These are phyloP conservation scores for Eupristina koningsbergeri DNA, from an alignment of 1,140 invertebrate species.

Conservation along the genomic window DNA sequence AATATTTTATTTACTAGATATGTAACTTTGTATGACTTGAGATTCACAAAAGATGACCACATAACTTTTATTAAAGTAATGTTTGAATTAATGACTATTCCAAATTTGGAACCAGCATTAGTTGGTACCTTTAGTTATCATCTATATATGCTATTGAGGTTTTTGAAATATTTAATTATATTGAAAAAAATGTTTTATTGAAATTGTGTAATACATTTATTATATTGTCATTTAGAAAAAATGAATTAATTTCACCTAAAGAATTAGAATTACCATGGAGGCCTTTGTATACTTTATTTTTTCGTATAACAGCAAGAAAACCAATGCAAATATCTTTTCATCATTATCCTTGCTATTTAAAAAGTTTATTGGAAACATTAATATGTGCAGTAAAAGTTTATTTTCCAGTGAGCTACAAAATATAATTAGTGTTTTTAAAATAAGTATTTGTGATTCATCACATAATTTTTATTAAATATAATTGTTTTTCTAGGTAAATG, in stretches of 20 bases:
- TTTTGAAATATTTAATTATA: background rate
- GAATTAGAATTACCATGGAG: conserved; percentile 90
- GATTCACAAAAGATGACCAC: conserved; percentile 93
- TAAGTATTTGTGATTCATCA: background rate
- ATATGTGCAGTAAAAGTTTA: conserved; percentile 64
- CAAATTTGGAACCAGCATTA: conserved; percentile 83
- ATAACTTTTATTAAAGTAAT: conserved; percentile 88
- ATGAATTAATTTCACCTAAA: conserved; percentile 81
- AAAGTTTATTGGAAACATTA: conserved; percentile 59
- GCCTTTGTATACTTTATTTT: conserved; percentile 84
- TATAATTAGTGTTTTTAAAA: background rate
- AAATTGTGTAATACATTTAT: conserved; percentile 10
- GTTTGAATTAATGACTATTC: conserved; percentile 84
- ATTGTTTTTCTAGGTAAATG: conserved; percentile 65
- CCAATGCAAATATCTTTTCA: conserved; percentile 76
- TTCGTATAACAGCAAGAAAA: conserved; percentile 72
- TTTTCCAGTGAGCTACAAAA: conserved; percentile 65
- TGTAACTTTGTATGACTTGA: conserved; percentile 86
- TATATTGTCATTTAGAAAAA: conserved; percentile 78
- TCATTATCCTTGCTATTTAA: conserved; percentile 74
- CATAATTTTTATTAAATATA: conserved; percentile 33
- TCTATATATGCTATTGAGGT: conserved; percentile 68
- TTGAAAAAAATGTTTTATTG: background rate
- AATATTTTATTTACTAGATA: conserved; percentile 77
- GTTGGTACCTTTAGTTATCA: conserved; percentile 80